phyloP scores from a whole-genome alignment of 2,797 vertebrate species.

The Natrix natrix region DNA sequence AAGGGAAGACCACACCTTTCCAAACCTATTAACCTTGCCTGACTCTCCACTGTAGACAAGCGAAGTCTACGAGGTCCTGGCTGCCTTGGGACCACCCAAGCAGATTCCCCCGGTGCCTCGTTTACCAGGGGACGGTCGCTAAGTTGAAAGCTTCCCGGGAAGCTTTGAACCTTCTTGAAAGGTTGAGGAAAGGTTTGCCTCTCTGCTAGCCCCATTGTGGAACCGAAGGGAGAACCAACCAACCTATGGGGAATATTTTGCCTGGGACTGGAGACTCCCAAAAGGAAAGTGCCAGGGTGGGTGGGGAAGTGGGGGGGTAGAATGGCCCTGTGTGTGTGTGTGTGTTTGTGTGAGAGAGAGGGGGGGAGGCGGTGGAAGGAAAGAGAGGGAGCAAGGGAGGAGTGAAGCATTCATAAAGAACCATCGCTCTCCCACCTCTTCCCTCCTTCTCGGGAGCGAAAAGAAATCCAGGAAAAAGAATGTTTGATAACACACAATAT shows the following conservation, averaged over 20 bases:
- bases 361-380: constrained; percentile 4
- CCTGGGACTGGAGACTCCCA: constrained; percentile 48
- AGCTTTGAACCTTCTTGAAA: constrained; percentile 44
- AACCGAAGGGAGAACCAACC: not conserved
- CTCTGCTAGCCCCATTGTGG: constrained; percentile 2
- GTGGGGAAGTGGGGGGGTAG: not conserved
- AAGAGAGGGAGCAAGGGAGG: constrained; percentile 43
- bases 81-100: constrained; percentile 83
- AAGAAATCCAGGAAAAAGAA: constrained; percentile 64
- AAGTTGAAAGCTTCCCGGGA: constrained; percentile 44
- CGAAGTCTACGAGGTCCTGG: constrained; percentile 18
- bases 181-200: constrained; percentile 55
- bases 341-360: constrained; percentile 30
- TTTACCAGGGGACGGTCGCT: constrained; percentile 55
- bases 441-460: constrained; percentile 58
- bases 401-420: constrained; percentile 48
- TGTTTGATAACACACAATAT: constrained; percentile 97
- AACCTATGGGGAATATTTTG: constrained; percentile 4
- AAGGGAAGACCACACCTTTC: constrained; percentile 18
- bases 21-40: constrained; percentile 33
- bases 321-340: not conserved
- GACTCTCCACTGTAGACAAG: constrained; percentile 31
- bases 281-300: constrained; percentile 13
- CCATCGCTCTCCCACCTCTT: constrained; percentile 14
- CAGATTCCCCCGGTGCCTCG: constrained; percentile 40